phyloP scores from a whole-genome alignment of 2,113 vertebrate genomes.

The Gallinago paraguaiae region DNA sequence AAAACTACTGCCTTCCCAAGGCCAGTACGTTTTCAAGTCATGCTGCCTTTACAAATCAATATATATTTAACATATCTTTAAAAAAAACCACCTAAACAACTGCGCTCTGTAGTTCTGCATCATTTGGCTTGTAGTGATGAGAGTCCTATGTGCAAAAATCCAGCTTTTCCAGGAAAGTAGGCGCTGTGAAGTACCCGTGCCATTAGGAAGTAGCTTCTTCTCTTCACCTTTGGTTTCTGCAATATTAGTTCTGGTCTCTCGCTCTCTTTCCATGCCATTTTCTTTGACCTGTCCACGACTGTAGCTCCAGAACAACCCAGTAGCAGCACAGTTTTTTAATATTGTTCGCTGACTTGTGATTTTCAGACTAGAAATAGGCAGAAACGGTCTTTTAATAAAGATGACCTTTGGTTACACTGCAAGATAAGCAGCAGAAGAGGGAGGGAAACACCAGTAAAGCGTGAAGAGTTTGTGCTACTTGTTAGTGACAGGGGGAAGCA shows the following conservation, averaged over 20 bases:
- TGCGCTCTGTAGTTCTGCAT: not conserved
- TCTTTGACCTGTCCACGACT: not conserved
- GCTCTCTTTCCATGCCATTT: not conserved
- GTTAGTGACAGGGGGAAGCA: not conserved
- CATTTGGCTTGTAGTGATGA: not conserved
- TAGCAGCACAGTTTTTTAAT: not conserved
- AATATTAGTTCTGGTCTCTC: not conserved
- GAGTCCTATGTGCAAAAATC: not conserved
- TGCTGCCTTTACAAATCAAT: not conserved
- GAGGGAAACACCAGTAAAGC: not conserved
- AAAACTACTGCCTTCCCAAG: not conserved
- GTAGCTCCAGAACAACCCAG: not conserved
- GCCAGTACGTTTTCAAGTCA: not conserved
- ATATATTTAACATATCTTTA: not conserved
- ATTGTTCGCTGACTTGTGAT: not conserved
- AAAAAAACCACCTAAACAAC: not conserved
- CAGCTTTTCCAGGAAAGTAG: not conserved
- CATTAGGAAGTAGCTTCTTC: not conserved
- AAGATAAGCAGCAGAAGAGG: not conserved
- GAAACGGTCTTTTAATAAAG: slow-evolving; percentile 16
- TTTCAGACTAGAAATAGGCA: not conserved
- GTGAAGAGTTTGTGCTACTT: not conserved
- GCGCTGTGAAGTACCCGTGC: not conserved
- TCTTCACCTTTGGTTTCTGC: not conserved
- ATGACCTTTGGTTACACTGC: not conserved